Evolutionary conservation across 2,797 vertebrate genomes (phyloP).

Genomic region (Otus scops): DNA sequence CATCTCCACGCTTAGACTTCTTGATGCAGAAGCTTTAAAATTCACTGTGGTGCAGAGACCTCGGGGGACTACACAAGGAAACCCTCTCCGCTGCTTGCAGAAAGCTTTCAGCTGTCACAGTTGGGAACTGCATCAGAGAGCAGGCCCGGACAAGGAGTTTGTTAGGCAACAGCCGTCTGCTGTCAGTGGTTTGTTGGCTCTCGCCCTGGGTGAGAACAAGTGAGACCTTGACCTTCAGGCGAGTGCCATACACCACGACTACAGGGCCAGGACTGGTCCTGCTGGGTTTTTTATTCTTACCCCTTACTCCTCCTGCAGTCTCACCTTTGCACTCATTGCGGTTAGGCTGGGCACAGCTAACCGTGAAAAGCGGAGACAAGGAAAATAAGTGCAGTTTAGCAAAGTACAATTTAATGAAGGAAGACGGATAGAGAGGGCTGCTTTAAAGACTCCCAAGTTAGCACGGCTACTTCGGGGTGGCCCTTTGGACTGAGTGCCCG

Average conservation of each 20-base stretch:
- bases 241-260: accelerated
- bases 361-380: not conserved
- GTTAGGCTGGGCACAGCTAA: not conserved
- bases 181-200: not conserved
- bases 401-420: not conserved
- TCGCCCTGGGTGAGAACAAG: not conserved
- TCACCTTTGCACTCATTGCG: not conserved
- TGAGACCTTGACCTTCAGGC: not conserved
- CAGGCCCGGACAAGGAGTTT: not conserved
- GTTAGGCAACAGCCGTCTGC: not conserved
- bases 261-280: accelerated
- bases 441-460: not conserved
- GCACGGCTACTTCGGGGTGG: too few relatives aligned
- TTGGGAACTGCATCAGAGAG: not conserved
- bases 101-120: not conserved
- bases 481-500: not conserved
- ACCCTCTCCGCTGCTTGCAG: not conserved
- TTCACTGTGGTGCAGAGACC: not conserved
- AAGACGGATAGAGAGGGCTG: accelerated
- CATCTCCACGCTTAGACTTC: not conserved
- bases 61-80: not conserved
- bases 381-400: not conserved
- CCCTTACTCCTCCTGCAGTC: not conserved
- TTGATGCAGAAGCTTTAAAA: not conserved
- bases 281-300: not conserved